These are phyloP conservation scores for Lumbricus terrestris DNA, from an alignment of 2,888 invertebrate genomes.

Conservation along the genomic window DNA sequence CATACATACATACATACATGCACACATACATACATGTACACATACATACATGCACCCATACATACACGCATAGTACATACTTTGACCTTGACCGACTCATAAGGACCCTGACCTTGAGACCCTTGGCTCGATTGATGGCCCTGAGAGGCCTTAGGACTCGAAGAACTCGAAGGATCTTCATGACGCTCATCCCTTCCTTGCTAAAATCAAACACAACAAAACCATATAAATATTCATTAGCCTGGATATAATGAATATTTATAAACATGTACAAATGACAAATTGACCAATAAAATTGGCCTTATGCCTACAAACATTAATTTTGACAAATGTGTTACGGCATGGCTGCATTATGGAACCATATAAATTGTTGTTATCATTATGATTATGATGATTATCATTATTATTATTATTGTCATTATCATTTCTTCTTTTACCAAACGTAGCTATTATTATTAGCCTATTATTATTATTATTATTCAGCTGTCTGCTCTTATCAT, in stretches of 20 bases:
- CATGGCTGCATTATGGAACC: too few species aligned
- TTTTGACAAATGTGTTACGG: too few species aligned
- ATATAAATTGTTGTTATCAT: too few species aligned
- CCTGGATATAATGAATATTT: too few species aligned
- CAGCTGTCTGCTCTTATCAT: too few species aligned
- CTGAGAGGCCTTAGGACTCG: constrained; percentile 95
- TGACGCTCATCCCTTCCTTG: constrained; percentile 75
- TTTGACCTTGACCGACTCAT: not conserved
- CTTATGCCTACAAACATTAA: too few species aligned
- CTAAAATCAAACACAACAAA: constrained; percentile 44
- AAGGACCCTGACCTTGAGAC: constrained; percentile 78
- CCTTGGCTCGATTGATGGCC: constrained; percentile 99
- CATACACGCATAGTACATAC: not conserved
- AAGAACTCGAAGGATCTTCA: constrained; percentile 94
- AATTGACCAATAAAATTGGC: not conserved
- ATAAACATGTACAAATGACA: not conserved
- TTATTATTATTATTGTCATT: too few species aligned
- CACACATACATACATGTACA: not conserved
- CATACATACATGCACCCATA: not conserved
- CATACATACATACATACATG: too few species aligned
- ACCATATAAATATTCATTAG: not conserved
- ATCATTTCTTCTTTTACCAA: too few species aligned
- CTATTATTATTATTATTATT: too few species aligned
- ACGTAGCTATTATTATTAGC: too few species aligned
- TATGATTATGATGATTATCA: too few species aligned